phyloP scores from a whole-genome alignment of 2,888 invertebrate genomes.

The Ectropis crepuscularia region DNA sequence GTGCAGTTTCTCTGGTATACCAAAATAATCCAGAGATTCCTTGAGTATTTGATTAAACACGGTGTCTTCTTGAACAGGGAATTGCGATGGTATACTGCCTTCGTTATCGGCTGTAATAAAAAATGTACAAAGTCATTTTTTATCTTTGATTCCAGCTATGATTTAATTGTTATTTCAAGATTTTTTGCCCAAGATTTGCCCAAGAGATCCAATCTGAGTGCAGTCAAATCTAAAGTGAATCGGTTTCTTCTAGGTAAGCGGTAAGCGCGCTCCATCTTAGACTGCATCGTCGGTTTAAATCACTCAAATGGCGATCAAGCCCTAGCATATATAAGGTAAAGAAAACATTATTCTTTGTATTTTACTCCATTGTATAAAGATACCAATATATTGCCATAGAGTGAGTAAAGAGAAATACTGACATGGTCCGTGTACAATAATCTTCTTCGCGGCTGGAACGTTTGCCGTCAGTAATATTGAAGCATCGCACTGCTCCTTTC shows the following conservation, averaged over 20 bases:
- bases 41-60: slow-evolving; percentile 97
- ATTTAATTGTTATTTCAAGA: too few species aligned
- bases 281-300: too few species aligned
- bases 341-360: neutral
- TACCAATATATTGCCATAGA: neutral
- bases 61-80: slow-evolving; percentile 99
- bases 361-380: neutral
- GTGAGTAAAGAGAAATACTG: slow-evolving; percentile 34
- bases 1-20: slow-evolving; percentile 95
- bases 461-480: slow-evolving; percentile 98
- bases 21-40: slow-evolving; percentile 98
- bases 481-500: slow-evolving; percentile 99
- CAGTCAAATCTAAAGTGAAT: too few species aligned
- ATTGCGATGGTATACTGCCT: slow-evolving; percentile 98
- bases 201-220: too few species aligned
- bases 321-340: neutral
- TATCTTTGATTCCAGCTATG: too few species aligned
- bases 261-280: too few species aligned
- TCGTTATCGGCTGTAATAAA: slow-evolving; percentile 89
- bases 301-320: too few species aligned
- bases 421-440: slow-evolving; percentile 96
- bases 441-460: slow-evolving; percentile 99
- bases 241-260: too few species aligned
- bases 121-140: neutral
- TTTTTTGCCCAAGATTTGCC: too few species aligned